Evolutionary conservation across 1,140 invertebrate species (phyloP), one percentile per base, ranked within the genome.

Genomic region (Drosophila lacteicornis): DNA sequence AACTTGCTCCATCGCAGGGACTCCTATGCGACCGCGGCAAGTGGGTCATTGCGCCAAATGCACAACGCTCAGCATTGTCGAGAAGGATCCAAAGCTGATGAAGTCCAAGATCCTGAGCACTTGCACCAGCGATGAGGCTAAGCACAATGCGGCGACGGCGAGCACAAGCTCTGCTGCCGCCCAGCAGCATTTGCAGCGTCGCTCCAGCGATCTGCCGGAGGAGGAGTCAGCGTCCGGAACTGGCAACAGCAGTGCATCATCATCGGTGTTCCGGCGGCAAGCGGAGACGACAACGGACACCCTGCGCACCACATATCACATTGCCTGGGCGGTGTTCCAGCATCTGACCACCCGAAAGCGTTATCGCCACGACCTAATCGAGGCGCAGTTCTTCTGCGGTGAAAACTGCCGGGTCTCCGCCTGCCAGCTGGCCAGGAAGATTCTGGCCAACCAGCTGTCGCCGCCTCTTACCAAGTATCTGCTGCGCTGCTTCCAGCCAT

Each of bases 321-420:
- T 93, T 22, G 82, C 91, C 47, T 93, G 92, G 92, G 92, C 87
- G 17, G 92, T 93, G 15, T 93, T 93, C 13, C 83, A 87, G 65
- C 84, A 87, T 47, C 15, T 87, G 56, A 80, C 84, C 11, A 90
- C 84, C 17, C 66, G 91, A 6, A 91, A 92, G 62, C 91, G 91
- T 55, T 92, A 91, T 58, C 82, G 79, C 43, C 78, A 88, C 40
- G 74, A 91, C 33, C 65, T 63, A 19, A 82, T 92, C 50, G 91
- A 92, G 56, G 68, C 82, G 58, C 83, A 92, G 45, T 85, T 75
- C 67, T 92, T 92, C 65, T 92, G 91, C 38, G 78, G 75, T 7
- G 85, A 90, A 42, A 83, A 91, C 50, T 92, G 91, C 43, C 76
- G 87, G 27, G 77, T 91, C 27, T 86, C 88, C 5, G 79, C 90